Evolutionary conservation across 1,140 invertebrate genomes (phyloP), one percentile per base, ranked within the genome.

Genomic region (Capitella teleta): DNA sequence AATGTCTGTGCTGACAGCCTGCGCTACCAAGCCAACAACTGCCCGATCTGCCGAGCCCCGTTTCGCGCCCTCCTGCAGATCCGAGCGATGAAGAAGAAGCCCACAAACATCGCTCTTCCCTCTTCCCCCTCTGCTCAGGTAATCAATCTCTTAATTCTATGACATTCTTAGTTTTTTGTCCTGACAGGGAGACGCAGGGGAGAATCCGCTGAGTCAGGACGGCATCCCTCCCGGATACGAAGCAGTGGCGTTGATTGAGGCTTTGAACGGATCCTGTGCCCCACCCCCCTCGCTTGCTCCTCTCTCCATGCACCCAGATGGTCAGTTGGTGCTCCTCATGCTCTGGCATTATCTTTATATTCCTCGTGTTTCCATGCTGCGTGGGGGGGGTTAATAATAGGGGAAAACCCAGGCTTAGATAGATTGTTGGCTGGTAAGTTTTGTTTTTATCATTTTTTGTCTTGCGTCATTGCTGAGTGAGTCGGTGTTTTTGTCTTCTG

Each of bases 61-160:
- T 98, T 99, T 68, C 76, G 94, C 56, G 95, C 95, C 1, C 77
- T 98, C 23, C 74, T 98, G 19, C 94, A 98, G 77, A 93, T 98
- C 43, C 79, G 90, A 57, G 92, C 94, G 23, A 78, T 98, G 52
- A 86, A 92, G 66, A 90, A 89, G 66, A 79, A 82, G 41, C 18
- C 25, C 18, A 21, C 42, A 8, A 23, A 44, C 6, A 16, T n/a
- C 25, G 23, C 42, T 24, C 25, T 26, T 5, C 21, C 21, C 38
- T 24, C 38, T 6, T 24, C n/a, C n/a, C n/a, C n/a, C n/a, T n/a
- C n/a, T n/a, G n/a, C n/a, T n/a, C n/a, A n/a, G n/a, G n/a, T n/a
- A n/a, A n/a, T n/a, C n/a, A n/a, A n/a, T n/a, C n/a, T n/a, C n/a
- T n/a, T 2, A 3, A 3, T 37, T 5, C 6, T 3, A 37, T 37